phyloP scores from a whole-genome alignment of 2,888 invertebrate species.

The Melieria omissa region DNA sequence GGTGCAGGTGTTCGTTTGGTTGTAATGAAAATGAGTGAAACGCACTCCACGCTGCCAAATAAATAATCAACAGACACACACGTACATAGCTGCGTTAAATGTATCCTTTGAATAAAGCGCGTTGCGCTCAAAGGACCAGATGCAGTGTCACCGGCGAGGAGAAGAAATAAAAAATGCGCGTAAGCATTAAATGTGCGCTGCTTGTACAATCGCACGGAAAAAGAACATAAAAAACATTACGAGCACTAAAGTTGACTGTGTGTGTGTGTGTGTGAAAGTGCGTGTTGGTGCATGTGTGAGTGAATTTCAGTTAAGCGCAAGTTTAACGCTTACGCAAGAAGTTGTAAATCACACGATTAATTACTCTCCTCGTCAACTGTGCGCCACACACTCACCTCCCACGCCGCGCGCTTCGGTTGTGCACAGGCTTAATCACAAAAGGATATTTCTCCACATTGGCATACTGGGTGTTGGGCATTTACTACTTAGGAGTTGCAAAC shows the following conservation, averaged over 20 bases:
- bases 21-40: too few species aligned
- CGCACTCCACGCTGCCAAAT: too few species aligned
- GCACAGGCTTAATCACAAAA: too few species aligned
- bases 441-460: too few species aligned
- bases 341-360: constrained; percentile 61
- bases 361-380: constrained; percentile 46
- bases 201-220: not conserved
- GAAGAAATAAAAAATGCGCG: not conserved
- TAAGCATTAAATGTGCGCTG: not conserved
- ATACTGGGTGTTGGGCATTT: too few species aligned
- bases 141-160: not conserved
- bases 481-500: too few species aligned
- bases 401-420: too few species aligned
- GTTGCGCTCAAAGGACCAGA: constrained; percentile 1
- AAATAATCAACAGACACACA: too few species aligned
- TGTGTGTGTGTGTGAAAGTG: constrained; percentile 1
- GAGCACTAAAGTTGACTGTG: constrained; percentile 26
- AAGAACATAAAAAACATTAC: not conserved
- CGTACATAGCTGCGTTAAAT: too few species aligned
- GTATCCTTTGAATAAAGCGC: constrained; percentile 20
- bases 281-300: constrained; percentile 1
- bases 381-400: too few species aligned
- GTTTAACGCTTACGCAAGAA: constrained; percentile 52
- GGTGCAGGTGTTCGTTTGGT: not conserved
- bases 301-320: constrained; percentile 37